Base-by-base conservation (phyloP, 2,888 invertebrate species). In the Eurois occulta region DNA sequence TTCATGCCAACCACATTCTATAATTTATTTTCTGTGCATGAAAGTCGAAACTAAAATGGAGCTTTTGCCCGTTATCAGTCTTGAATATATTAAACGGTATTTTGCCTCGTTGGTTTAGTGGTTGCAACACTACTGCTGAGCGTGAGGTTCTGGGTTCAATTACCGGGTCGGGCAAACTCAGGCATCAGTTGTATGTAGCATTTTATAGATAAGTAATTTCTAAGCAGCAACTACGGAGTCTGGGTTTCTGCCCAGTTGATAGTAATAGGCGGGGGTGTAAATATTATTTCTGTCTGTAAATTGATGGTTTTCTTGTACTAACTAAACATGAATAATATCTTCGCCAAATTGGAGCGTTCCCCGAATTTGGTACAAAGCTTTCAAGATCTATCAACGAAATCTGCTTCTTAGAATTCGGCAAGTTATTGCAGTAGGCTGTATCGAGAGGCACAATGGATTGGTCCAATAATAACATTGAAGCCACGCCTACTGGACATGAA, bases 401-500 rank as follows among this genome's bases (percentile, higher is more conserved):
- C 55, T 55, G 18, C n/a, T 81, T 80, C 67, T 80, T 5, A 41
- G 71, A 83, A 79, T 41, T 64, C 67, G 32, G 62, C 18, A 41
- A 69, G 58, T 32, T 77, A 52, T 69, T 55, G 35, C 24, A 11
- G 69, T 62, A 72, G 64, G 83, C 80, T 35, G 79, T 66, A 18
- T 69, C 16, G 68, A n/a, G 21, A 69, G 43, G 41, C 38, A 79
- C 79, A 72, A 82, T 72, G 71, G 78, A 69, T 60, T 78, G 78
- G 73, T 75, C 38, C 69, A 83, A 68, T 83, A 82, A 64, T 65
- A 82, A 62, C 65, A 62, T 2, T 13, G 18, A 4, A 38, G 72
- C 75, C 75, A 83, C 82, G 81, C 78, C 81, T 28, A 46, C 69
- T 21, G 35, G n/a, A 43, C 72, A 32, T 64, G 79, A 82, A 38